These are phyloP conservation scores for Hirundichthys speculiger DNA, from an alignment of 2,113 vertebrate species.

Conservation along the genomic window DNA sequence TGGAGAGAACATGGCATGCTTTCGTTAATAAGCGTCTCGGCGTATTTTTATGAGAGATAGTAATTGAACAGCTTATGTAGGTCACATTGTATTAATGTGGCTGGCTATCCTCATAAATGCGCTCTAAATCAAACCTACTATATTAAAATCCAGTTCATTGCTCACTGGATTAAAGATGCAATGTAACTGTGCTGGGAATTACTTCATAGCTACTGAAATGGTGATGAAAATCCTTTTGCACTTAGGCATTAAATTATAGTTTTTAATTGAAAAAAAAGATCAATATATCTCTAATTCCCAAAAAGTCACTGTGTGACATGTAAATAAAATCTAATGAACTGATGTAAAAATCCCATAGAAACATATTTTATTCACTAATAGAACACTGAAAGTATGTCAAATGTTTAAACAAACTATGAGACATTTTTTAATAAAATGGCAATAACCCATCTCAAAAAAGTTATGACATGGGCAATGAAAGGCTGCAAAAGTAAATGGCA, in stretches of 20 bases:
- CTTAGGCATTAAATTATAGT: conserved; percentile 31
- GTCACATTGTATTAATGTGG: conserved; percentile 74
- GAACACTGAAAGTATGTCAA: no score
- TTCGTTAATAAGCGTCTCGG: conserved; percentile 64
- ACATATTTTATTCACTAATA: no score
- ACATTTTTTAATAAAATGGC: no score
- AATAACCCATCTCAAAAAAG: no score
- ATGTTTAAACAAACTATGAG: no score
- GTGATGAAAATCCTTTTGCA: conserved; percentile 18
- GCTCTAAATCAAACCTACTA: conserved; percentile 66
- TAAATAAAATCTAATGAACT: no score
- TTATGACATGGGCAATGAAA: no score
- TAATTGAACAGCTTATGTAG: conserved; percentile 72
- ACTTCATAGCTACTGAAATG: conserved; percentile 33
- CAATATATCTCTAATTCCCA: no score
- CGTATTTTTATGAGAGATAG: conserved; percentile 53
- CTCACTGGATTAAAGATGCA: conserved; percentile 60
- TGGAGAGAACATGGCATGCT: conserved; percentile 55
- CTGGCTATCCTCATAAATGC: conserved; percentile 61
- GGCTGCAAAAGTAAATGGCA: no score
- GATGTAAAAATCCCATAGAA: no score
- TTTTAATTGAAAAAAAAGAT: no score
- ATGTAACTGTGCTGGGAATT: conserved; percentile 17
- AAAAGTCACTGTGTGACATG: no score
- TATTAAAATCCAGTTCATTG: conserved; percentile 66